Percentiles rank a stretch among this genome's conserved stretches.
These are phyloP conservation scores for Pogonophryne albipinna DNA, from an alignment of 2,797 vertebrate genomes.

Conservation along the genomic window DNA sequence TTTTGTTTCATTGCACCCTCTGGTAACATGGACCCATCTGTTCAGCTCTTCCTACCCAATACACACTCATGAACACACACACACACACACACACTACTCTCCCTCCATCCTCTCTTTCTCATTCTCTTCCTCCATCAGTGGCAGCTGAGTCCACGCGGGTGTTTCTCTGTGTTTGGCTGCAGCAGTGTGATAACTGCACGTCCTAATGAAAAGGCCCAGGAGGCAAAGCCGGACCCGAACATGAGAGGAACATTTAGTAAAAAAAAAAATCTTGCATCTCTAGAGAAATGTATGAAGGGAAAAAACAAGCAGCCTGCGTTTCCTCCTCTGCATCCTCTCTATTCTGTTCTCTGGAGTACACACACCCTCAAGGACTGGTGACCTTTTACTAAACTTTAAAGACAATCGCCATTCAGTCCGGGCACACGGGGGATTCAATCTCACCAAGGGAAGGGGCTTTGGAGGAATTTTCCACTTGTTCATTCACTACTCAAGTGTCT, in stretches of 20 bases:
- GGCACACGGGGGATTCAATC: slow-evolving; percentile 13
- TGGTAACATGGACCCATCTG: slow-evolving; percentile 78
- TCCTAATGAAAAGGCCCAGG: slow-evolving; percentile 44
- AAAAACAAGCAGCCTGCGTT: slow-evolving; percentile 64
- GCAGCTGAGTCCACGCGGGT: slow-evolving; percentile 71
- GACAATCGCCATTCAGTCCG: slow-evolving; percentile 70
- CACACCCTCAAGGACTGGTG: slow-evolving; percentile 55
- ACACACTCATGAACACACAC: slow-evolving; percentile 26
- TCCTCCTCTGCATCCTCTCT: slow-evolving; percentile 67
- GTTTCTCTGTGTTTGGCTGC: slow-evolving; percentile 34
- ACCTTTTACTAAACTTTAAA: slow-evolving; percentile 53
- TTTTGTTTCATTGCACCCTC: slow-evolving; percentile 53
- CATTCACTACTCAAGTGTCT: neutral
- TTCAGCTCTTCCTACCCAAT: slow-evolving; percentile 48
- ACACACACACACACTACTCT: slow-evolving; percentile 19
- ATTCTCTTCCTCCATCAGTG: slow-evolving; percentile 24
- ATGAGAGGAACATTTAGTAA: neutral
- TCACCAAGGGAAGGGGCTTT: slow-evolving; percentile 30
- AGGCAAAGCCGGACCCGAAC: slow-evolving; percentile 25
- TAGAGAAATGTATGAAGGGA: slow-evolving; percentile 35
- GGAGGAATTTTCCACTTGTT: slow-evolving; percentile 19
- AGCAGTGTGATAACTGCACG: slow-evolving; percentile 52
- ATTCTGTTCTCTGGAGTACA: slow-evolving; percentile 45
- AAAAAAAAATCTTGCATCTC: slow-evolving; percentile 1
- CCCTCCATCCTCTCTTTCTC: slow-evolving; percentile 20